Evolutionary conservation across 2,797 vertebrate genomes (phyloP), one percentile per base, ranked within the genome.

Genomic region (Tadarida brasiliensis): DNA sequence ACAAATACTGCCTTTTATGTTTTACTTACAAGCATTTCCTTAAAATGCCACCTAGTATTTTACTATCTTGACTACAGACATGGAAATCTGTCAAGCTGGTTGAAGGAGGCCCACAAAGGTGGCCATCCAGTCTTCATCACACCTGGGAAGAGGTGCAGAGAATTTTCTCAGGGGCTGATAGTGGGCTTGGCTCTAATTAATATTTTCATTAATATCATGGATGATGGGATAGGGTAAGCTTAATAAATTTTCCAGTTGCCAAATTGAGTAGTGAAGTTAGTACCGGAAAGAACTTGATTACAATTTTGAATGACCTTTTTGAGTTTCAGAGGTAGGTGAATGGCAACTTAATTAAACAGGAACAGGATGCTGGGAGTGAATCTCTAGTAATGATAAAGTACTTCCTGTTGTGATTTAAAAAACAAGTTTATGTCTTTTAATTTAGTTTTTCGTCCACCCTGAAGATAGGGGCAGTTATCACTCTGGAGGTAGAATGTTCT

Each of bases 201-300:
- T 94, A 78, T 87, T 95, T 97, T 96, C 80, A 91, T 94, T 88
- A 92, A 67, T 83, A 92, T 74, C 39, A 47, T 74, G 67, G 91
- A 73, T 91, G 74, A 88, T 15, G 39, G 71, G 33, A 51, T 57
- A 89, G 80, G 22, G 47, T 33, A 70, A 93, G 77, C 86, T 93
- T 2, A 20, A 68, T 96, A 84, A 70, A 76, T 26, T 95, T 97
- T 96, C 12, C 82, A 94, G 56, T 91, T 94, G 17, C 33, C 51
- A 82, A 81, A 87, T 63, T 33, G 39, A 44, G 8, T 68, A 83
- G 59, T 51, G 71, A 92, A 92, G 5, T 8, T 86, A 87, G 44
- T 49, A 93, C 61, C 39, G 81, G 59, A 51, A 92, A 95, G 56
- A 94, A 90, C 47, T 92, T 61, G 22, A 84, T 61, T 94, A 77